phyloP scores from a whole-genome alignment of 2,888 invertebrate species.

The Hirtodrosophila trivittata region DNA sequence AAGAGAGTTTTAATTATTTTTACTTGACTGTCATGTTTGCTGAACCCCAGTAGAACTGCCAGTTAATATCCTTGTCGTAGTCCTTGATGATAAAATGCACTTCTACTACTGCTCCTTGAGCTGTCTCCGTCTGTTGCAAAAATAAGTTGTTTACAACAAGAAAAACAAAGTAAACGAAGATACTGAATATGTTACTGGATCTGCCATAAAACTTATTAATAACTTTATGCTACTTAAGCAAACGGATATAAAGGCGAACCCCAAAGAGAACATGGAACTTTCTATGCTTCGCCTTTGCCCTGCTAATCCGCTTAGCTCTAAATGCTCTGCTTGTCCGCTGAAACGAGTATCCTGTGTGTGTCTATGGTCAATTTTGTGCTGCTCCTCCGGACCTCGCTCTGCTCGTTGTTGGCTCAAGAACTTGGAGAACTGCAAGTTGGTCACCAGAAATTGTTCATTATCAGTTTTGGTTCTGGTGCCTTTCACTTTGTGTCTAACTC shows the following conservation, averaged over 20 bases:
- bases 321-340: too few species aligned
- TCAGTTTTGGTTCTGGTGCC: constrained; percentile 33
- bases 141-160: constrained; percentile 41
- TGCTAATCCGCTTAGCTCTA: constrained; percentile 68
- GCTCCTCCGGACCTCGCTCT: neutral
- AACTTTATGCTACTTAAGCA: constrained; percentile 67
- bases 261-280: constrained; percentile 39
- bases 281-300: constrained; percentile 37
- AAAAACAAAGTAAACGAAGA: constrained; percentile 21
- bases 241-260: constrained; percentile 40
- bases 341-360: too few species aligned
- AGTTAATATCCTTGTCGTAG: constrained; percentile 72
- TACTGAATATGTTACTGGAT: constrained; percentile 36
- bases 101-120: constrained; percentile 14
- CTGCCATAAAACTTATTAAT: constrained; percentile 69
- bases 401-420: constrained; percentile 23
- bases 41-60: constrained; percentile 26
- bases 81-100: constrained; percentile 64
- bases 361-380: neutral
- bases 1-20: constrained; percentile 71
- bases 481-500: constrained; percentile 30
- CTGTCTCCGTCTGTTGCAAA: constrained; percentile 1
- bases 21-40: constrained; percentile 61
- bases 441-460: constrained; percentile 48
- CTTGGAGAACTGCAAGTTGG: constrained; percentile 48